A percentile compares a stretch with the other conserved stretches of the same genome.
phyloP scores from a whole-genome alignment of 2,888 invertebrate genomes.

The Drosophila dives region DNA sequence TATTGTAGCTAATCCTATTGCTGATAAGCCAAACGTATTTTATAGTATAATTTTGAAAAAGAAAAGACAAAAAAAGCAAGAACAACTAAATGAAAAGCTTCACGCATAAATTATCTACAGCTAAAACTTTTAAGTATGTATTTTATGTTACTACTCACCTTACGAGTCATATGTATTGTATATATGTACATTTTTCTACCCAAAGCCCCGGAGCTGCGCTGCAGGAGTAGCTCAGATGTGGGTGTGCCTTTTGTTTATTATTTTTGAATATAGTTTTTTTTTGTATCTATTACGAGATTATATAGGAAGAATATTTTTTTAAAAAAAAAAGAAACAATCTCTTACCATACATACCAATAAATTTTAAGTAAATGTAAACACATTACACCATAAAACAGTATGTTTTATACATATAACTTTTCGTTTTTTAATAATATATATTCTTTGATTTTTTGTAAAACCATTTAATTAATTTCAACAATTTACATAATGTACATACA shows the following conservation, averaged over 20 bases:
- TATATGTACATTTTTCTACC: constrained; percentile 45
- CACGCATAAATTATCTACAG: constrained; percentile 56
- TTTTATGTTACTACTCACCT: constrained; percentile 46
- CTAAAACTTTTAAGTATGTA: constrained; percentile 53
- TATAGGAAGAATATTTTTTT: constrained; percentile 35
- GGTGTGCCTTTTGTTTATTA: constrained; percentile 58
- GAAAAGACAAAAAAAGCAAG: constrained; percentile 8
- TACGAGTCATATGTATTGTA: constrained; percentile 37
- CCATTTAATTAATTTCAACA: constrained; percentile 54
- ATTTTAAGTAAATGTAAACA: constrained; percentile 61
- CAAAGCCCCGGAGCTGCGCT: constrained; percentile 4
- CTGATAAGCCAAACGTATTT: constrained; percentile 65
- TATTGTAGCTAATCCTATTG: constrained; percentile 71
- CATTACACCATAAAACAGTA: constrained; percentile 46
- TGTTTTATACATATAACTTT: constrained; percentile 41
- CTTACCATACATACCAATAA: too few species aligned
- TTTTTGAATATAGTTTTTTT: constrained; percentile 26
- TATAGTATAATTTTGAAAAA: constrained; percentile 53
- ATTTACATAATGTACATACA: constrained; percentile 38
- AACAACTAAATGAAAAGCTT: constrained; percentile 23
- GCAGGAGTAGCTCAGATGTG: constrained; percentile 26
- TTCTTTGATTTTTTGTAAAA: constrained; percentile 32
- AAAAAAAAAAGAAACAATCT: constrained; percentile 32
- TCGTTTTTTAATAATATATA: constrained; percentile 43
- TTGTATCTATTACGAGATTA: constrained; percentile 45